Conservation (phyloP, 2,113 vertebrate species). For the Ifrita kowaldi region DNA sequence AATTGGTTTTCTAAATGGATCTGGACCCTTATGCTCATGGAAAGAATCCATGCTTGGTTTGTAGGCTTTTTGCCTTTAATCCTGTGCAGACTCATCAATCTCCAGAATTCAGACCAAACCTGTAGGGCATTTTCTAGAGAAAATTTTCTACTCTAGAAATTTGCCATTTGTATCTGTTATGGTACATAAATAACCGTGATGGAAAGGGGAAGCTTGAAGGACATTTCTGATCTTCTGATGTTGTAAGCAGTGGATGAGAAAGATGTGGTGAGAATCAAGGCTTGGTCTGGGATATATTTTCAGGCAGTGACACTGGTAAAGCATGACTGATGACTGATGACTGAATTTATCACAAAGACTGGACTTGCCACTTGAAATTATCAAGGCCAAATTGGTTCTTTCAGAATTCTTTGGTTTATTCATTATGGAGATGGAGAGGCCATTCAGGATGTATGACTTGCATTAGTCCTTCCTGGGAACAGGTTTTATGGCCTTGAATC, state of each 20-base stretch:
- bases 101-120: background rate
- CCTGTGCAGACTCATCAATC: background rate
- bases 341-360: background rate
- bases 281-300: background rate
- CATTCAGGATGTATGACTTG: background rate
- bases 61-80: background rate
- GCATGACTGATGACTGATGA: fast-evolving
- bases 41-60: background rate
- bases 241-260: background rate
- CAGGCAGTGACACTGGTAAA: background rate
- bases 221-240: background rate
- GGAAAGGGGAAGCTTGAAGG: background rate
- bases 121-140: background rate
- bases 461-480: background rate
- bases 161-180: background rate
- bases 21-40: background rate
- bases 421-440: background rate
- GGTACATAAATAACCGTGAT: background rate
- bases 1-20: background rate
- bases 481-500: background rate
- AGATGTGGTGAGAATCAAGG: background rate
- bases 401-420: background rate
- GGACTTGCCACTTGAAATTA: background rate
- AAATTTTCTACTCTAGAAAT: background rate
- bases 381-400: background rate